Conservation (phyloP, 2,888 invertebrate species). For the Cheilosia vulpina region DNA sequence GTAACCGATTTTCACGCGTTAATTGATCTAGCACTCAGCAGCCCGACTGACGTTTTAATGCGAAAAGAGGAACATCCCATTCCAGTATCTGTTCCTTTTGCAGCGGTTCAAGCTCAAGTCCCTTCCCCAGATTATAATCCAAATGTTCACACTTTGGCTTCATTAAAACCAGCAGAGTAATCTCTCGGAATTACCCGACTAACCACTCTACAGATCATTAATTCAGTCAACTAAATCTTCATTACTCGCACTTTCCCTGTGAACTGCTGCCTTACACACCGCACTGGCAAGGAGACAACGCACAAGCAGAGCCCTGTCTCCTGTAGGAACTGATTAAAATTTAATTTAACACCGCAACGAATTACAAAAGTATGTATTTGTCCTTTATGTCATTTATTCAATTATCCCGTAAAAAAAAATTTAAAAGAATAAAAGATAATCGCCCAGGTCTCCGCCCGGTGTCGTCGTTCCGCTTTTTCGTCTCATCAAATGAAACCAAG, state of each 20-base stretch:
- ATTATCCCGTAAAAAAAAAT: slow-evolving; percentile 52
- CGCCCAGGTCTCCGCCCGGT: slow-evolving; percentile 7
- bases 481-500: slow-evolving; percentile 21
- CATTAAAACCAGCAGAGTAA: slow-evolving; percentile 37
- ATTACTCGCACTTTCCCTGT: slow-evolving; percentile 24
- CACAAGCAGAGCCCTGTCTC: slow-evolving; percentile 12
- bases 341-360: slow-evolving; percentile 69
- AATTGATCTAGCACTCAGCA: not conserved
- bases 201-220: slow-evolving; percentile 60
- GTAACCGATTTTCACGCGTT: not conserved
- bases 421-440: slow-evolving; percentile 47
- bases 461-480: slow-evolving; percentile 55
- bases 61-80: not conserved
- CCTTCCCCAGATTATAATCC: not conserved
- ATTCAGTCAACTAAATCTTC: slow-evolving; percentile 65
- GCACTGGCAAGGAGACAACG: not conserved
- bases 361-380: slow-evolving; percentile 62
- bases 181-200: slow-evolving; percentile 22
- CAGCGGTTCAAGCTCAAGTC: slow-evolving; percentile 3
- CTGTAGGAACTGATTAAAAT: slow-evolving; percentile 63
- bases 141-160: slow-evolving; percentile 40
- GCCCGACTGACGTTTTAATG: not conserved
- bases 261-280: not conserved
- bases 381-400: slow-evolving; percentile 69
- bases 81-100: slow-evolving; percentile 12